Evolutionary conservation across 2,888 invertebrate genomes (phyloP), one percentile per base, ranked within the genome.

Genomic region (Stenodera caucasica): DNA sequence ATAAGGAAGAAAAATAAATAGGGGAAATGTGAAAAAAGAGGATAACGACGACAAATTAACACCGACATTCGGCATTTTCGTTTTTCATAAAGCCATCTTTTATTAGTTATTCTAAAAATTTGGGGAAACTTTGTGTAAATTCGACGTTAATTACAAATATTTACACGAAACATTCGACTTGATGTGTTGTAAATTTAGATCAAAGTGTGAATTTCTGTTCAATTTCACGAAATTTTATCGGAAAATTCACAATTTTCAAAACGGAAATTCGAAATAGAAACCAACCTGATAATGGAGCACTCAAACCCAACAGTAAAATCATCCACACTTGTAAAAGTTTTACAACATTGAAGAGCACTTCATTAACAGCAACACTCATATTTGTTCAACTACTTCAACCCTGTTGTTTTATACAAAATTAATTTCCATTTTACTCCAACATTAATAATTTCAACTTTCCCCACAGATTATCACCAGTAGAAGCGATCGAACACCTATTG

Each of bases 271-370:
- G 5, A 5, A 26, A 26, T 26, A 2, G 2, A 51, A 57, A 70
- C 72, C 55, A 61, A 72, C 73, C 73, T 72, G 72, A 66, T 67
- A 69, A 64, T 11, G 61, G 58, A 14, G 71, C 71, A 58, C 63
- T 67, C 45, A 67, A 63, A 29, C 54, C 52, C 60, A 66, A 59
- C 37, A 69, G 51, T 58, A 72, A 54, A 52, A 73, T 61, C 57
- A 68, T 67, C 70, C 70, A 72, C 67, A 70, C 64, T 67, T 69
- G 70, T 49, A 70, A 65, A 64, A 72, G 66, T 68, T 69, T 72
- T 33, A 61, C 60, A 60, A 70, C 64, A 67, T 63, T 65, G 40
- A 70, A 69, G 60, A 64, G 61, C 61, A 70, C 62, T 67, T 67
- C 66, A 52, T 63, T 51, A 54, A 45, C 55, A 51, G 59, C 64